Evolutionary conservation across 1,140 invertebrate genomes (phyloP).

Genomic region (Drosophila sp.): DNA sequence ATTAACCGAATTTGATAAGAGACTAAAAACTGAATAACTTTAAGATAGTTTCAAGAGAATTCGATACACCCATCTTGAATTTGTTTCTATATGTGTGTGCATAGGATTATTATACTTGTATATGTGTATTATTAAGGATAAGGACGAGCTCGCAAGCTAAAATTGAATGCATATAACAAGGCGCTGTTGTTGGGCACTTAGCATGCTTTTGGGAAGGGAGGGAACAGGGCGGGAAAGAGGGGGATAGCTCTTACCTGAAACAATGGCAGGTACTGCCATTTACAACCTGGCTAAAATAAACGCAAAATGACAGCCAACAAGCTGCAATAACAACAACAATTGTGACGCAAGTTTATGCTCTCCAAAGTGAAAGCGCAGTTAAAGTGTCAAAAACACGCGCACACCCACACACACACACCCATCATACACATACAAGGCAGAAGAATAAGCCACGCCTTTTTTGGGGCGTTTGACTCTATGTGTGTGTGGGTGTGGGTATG

Average conservation of each 20-base stretch:
- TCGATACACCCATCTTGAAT: neutral
- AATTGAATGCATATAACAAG: slow-evolving; percentile 52
- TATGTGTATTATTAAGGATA: slow-evolving; percentile 2
- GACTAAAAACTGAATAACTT: neutral
- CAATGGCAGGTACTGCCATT: slow-evolving; percentile 65
- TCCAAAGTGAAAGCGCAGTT: slow-evolving; percentile 61
- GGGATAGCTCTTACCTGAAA: slow-evolving; percentile 35
- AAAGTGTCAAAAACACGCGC: slow-evolving; percentile 76
- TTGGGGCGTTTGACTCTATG: slow-evolving; percentile 16
- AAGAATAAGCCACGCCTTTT: slow-evolving; percentile 1
- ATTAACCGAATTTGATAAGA: neutral
- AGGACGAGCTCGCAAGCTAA: slow-evolving; percentile 20
- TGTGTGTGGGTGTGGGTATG: slow-evolving; percentile 12
- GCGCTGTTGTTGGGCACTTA: slow-evolving; percentile 1
- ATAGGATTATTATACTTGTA: neutral
- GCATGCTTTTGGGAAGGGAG: neutral
- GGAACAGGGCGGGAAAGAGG: neutral
- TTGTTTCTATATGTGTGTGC: neutral
- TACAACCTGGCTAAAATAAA: slow-evolving; percentile 68
- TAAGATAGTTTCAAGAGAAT: neutral
- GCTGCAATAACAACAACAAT: slow-evolving; percentile 49
- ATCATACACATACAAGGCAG: neutral
- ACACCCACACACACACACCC: slow-evolving; percentile 30
- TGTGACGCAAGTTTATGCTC: slow-evolving; percentile 56
- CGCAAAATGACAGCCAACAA: slow-evolving; percentile 71